A percentile compares a stretch with the other conserved stretches of the same genome.
Conservation (phyloP, 2,797 vertebrate species). For the Neosilurus hyrtlii region DNA sequence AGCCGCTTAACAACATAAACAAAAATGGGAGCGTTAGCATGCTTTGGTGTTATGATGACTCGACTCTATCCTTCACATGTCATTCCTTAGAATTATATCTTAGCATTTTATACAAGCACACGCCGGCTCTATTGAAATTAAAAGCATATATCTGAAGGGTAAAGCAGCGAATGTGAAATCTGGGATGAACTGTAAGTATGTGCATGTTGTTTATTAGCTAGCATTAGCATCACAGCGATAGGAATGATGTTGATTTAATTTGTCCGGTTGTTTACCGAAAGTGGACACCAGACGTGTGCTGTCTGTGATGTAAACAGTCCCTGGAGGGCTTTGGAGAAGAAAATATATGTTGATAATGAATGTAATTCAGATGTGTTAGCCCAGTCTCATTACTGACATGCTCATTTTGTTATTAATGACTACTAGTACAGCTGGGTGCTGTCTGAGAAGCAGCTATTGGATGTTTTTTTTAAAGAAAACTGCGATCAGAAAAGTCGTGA, state of each 20-base stretch:
- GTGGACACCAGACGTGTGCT: neutral
- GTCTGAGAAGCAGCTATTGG: neutral
- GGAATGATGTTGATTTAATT: neutral
- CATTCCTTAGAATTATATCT: neutral
- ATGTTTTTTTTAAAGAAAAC: neutral
- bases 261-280: neutral
- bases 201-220: conserved; percentile 40
- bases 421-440: neutral
- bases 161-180: conserved; percentile 46
- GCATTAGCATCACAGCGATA: conserved; percentile 30
- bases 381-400: neutral
- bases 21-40: conserved; percentile 53
- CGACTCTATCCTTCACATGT: conserved; percentile 31
- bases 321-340: neutral
- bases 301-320: neutral
- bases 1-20: conserved; percentile 69
- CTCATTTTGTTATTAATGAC: neutral
- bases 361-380: neutral
- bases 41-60: conserved; percentile 31
- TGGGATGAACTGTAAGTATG: conserved; percentile 50
- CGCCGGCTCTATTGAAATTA: neutral
- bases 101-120: neutral
- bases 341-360: neutral
- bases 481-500: neutral
- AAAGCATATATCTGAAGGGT: neutral